Evolutionary conservation across 2,888 invertebrate species (phyloP).

Genomic region (Drosophila merina): DNA sequence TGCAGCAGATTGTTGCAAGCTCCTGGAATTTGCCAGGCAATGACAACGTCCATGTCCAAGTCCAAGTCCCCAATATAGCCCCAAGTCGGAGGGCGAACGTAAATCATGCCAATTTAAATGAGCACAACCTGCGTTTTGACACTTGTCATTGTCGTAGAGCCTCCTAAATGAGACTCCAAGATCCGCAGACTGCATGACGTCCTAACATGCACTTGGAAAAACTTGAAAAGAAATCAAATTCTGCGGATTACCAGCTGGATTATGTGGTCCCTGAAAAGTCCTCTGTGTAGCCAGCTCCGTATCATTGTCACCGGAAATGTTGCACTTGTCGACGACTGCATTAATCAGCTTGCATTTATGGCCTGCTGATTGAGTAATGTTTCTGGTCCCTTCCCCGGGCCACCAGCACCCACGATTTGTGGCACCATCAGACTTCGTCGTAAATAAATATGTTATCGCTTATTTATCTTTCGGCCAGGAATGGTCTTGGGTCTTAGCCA

Average conservation of each 20-base stretch:
- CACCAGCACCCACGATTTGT: conserved; percentile 19
- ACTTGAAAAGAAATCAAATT: background rate
- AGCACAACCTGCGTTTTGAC: conserved; percentile 73
- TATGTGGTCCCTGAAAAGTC: background rate
- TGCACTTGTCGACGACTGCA: conserved; percentile 60
- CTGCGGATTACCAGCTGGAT: background rate
- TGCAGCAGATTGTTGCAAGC: conserved; percentile 60
- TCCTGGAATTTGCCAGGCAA: conserved; percentile 67
- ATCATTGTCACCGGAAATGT: conserved; percentile 64
- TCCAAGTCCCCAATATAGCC: conserved; percentile 2
- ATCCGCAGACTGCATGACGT: conserved; percentile 65
- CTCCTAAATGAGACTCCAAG: conserved; percentile 22
- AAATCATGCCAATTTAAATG: conserved; percentile 78
- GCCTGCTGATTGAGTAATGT: conserved; percentile 70
- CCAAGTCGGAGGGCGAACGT: conserved; percentile 49
- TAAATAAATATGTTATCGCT: conserved; percentile 76
- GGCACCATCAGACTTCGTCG: conserved; percentile 44
- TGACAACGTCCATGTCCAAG: conserved; percentile 30
- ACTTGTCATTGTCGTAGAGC: conserved; percentile 59
- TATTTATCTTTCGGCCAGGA: conserved; percentile 56
- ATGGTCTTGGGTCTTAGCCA: conserved; percentile 19
- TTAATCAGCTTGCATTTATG: conserved; percentile 64
- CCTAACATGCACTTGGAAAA: conserved; percentile 21
- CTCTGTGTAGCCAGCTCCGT: conserved; percentile 4
- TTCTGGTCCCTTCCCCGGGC: background rate